phyloP scores from a whole-genome alignment of 2,797 vertebrate genomes.

The Chrosomus eos region DNA sequence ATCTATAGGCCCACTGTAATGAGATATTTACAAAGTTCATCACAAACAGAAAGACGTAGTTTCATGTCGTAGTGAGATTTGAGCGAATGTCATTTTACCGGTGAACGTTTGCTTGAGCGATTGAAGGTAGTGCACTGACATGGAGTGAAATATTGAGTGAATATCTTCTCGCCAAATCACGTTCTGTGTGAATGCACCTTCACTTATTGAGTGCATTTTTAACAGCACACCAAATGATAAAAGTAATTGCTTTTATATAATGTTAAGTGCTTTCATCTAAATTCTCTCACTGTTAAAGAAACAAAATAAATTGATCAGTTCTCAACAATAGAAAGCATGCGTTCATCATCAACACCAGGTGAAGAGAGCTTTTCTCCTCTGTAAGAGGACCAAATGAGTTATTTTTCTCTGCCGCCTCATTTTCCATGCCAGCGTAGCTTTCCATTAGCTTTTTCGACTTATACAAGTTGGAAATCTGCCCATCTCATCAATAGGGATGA shows the following conservation, averaged over 20 bases:
- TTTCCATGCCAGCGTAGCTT: conserved; percentile 19
- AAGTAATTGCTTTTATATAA: conserved; percentile 10
- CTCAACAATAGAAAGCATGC: background rate
- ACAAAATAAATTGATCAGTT: conserved; percentile 15
- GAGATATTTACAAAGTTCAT: no score
- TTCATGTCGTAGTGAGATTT: no score
- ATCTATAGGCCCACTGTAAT: no score
- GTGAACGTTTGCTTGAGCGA: no score
- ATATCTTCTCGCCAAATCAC: conserved; percentile 3
- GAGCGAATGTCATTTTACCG: no score
- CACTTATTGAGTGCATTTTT: background rate
- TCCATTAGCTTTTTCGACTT: conserved; percentile 47
- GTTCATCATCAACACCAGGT: conserved; percentile 16
- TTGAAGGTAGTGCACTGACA: background rate
- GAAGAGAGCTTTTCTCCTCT: conserved; percentile 20
- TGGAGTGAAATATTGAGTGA: background rate
- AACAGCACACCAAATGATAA: background rate
- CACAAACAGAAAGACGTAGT: no score
- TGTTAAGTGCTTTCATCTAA: conserved; percentile 14
- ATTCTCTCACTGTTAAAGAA: conserved; percentile 20
- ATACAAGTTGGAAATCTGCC: conserved; percentile 62
- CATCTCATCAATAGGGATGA: conserved; percentile 49
- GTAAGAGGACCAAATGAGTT: conserved; percentile 5
- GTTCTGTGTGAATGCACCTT: background rate
- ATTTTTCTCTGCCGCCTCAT: conserved; percentile 16